phyloP scores from a whole-genome alignment of 2,113 vertebrate genomes.

The Pungitius pungitius region DNA sequence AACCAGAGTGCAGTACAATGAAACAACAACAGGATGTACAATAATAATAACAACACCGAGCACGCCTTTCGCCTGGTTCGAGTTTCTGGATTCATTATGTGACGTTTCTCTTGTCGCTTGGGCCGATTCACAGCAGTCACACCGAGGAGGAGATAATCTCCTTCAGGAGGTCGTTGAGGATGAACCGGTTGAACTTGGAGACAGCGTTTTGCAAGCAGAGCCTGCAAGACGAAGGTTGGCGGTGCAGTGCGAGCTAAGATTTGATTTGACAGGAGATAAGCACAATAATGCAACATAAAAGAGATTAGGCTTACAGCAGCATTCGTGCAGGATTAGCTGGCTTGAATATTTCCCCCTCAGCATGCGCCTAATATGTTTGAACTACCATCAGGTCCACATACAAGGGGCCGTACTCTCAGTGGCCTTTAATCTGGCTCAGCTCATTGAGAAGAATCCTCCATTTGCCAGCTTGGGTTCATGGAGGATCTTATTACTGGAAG shows the following conservation, averaged over 20 bases:
- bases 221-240: not conserved
- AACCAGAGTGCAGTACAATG: not conserved
- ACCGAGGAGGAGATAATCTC: slow-evolving; percentile 20
- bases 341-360: slow-evolving; percentile 38
- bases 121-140: no score
- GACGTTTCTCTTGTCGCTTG: not conserved
- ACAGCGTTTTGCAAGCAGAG: not conserved
- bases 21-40: not conserved
- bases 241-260: not conserved
- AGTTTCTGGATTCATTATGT: not conserved
- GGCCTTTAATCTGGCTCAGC: slow-evolving; percentile 41
- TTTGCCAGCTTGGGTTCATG: slow-evolving; percentile 37
- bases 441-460: slow-evolving; percentile 39
- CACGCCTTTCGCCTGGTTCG: no score
- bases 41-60: no score
- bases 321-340: slow-evolving; percentile 52
- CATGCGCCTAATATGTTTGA: slow-evolving; percentile 36
- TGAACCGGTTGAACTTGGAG: slow-evolving; percentile 33
- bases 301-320: slow-evolving; percentile 33
- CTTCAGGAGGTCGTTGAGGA: not conserved
- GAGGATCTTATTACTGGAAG: not conserved
- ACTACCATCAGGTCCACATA: slow-evolving; percentile 34
- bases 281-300: slow-evolving; percentile 48
- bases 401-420: slow-evolving; percentile 2
- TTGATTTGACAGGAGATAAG: slow-evolving; percentile 30